Evolutionary conservation across 2,888 invertebrate species (phyloP).

Genomic region (Thelaira solivaga): DNA sequence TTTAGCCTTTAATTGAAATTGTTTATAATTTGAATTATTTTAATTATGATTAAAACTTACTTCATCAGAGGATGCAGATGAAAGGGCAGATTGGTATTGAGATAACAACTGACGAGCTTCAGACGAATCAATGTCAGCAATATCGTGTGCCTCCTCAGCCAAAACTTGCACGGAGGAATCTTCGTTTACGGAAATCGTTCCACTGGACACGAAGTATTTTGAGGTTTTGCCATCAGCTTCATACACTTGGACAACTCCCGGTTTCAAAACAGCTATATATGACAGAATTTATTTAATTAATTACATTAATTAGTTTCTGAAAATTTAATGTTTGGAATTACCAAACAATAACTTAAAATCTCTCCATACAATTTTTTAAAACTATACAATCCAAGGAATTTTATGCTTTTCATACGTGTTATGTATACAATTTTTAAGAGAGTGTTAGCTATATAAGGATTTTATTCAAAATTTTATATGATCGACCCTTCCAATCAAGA

Average conservation of each 20-base stretch:
- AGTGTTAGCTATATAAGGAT: too few relatives aligned
- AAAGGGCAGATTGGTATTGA: conserved; percentile 89
- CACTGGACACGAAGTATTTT: conserved; percentile 97
- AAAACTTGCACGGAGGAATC: conserved; percentile 96
- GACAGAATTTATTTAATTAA: background rate
- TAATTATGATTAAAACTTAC: conserved; percentile 76
- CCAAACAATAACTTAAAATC: too few relatives aligned
- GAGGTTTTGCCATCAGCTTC: conserved; percentile 90
- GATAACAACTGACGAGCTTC: conserved; percentile 89
- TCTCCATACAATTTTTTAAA: too few relatives aligned
- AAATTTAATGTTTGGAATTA: too few relatives aligned
- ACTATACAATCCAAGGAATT: too few relatives aligned
- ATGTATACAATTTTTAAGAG: too few relatives aligned
- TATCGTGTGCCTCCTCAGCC: conserved; percentile 95
- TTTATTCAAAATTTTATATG: too few relatives aligned
- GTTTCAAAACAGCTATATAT: conserved; percentile 90
- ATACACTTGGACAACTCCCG: conserved; percentile 93
- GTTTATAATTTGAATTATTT: background rate
- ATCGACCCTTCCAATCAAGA: too few relatives aligned
- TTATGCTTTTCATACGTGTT: too few relatives aligned
- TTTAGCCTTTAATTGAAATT: conserved; percentile 79
- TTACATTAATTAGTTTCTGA: too few relatives aligned
- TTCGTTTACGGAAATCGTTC: conserved; percentile 95
- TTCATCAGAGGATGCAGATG: conserved; percentile 88
- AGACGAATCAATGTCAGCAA: conserved; percentile 88